Evolutionary conservation across 64 coral and sea anemone species (phyloP).

Genomic region (Stylophora pistillata): DNA sequence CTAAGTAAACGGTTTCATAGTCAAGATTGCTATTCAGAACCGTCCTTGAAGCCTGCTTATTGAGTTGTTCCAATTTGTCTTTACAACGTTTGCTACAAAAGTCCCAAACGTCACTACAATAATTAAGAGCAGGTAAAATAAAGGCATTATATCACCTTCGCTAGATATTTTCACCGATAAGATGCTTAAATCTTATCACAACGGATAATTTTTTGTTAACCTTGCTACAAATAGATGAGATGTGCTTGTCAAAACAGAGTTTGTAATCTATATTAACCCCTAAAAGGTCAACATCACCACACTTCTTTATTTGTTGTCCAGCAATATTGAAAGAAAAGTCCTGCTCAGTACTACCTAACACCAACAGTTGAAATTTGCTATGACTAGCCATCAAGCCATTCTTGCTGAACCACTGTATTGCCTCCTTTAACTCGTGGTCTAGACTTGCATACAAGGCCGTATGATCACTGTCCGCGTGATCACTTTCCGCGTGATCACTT

Average conservation of each 20-base stretch:
- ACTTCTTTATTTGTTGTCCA: neutral
- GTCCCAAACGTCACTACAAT: neutral
- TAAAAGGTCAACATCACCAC: constrained; percentile 1
- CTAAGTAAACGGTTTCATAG: too few species aligned
- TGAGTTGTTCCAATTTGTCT: too few species aligned
- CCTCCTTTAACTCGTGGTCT: neutral
- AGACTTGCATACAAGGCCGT: constrained; percentile 29
- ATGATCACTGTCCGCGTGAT: too few species aligned
- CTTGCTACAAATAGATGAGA: too few species aligned
- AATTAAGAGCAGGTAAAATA: neutral
- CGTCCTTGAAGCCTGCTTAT: too few species aligned
- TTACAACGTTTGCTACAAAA: too few species aligned
- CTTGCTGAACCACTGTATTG: constrained; percentile 12
- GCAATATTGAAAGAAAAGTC: too few species aligned
- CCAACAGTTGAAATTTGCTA: constrained; percentile 13
- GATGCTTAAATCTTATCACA: neutral
- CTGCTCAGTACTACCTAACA: neutral
- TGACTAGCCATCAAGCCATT: constrained; percentile 47
- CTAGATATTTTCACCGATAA: neutral
- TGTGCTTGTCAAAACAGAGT: constrained; percentile 1
- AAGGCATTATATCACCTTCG: neutral
- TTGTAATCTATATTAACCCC: constrained; percentile 17
- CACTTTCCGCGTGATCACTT: too few species aligned
- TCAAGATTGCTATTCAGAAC: too few species aligned
- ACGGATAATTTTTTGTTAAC: neutral